Conservation (phyloP, 2,113 vertebrate genomes). For the Castor canadensis region DNA sequence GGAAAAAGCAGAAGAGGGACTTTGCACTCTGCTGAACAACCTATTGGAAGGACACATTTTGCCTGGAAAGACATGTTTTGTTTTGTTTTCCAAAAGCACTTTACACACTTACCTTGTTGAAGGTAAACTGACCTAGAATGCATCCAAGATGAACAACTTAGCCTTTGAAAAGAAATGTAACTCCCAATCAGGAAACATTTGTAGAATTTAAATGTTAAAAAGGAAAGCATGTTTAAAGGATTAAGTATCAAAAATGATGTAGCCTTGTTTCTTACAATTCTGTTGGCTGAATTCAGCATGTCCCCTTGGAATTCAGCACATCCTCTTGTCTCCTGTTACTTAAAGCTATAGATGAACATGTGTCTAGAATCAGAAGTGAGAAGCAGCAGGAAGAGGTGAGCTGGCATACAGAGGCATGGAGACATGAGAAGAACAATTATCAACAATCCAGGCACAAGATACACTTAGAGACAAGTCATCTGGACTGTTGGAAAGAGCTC, state of each 20-base stretch:
- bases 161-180: conserved; percentile 6
- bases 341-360: not conserved
- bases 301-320: not conserved
- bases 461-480: not conserved
- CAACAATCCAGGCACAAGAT: not conserved
- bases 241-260: not conserved
- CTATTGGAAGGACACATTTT: not conserved
- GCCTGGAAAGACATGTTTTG: not conserved
- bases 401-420: not conserved
- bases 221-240: not conserved
- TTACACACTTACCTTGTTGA: not conserved
- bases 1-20: not conserved
- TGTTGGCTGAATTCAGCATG: not conserved
- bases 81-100: not conserved
- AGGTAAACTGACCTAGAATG: not conserved
- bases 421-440: not conserved
- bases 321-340: not conserved
- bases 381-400: not conserved
- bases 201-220: not conserved
- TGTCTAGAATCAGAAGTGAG: not conserved
- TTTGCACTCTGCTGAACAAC: rapidly evolving
- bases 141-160: not conserved
- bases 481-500: not conserved
- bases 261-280: not conserved
- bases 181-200: not conserved